A percentile compares a stretch with the other conserved stretches of the same genome.
Evolutionary conservation across 1,140 invertebrate species (phyloP).

Genomic region (Brachionus angularis): DNA sequence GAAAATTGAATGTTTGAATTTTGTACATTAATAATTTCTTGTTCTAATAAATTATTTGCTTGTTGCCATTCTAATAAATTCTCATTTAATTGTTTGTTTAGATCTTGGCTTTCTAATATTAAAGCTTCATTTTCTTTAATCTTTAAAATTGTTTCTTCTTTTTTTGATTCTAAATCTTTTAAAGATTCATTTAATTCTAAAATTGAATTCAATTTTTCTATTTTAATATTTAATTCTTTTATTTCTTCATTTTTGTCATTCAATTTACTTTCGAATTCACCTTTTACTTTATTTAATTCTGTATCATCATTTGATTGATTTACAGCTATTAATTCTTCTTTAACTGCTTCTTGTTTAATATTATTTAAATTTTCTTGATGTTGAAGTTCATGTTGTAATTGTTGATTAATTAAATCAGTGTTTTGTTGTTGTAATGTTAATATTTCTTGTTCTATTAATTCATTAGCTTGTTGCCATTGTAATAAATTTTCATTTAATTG

Average conservation of each 20-base stretch:
- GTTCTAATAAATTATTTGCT: background rate
- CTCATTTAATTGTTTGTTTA: background rate
- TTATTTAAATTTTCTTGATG: background rate
- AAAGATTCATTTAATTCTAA: background rate
- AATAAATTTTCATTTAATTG: constrained; percentile 2
- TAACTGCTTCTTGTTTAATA: background rate
- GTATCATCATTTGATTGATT: background rate
- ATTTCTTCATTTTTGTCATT: background rate
- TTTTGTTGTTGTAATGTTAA: constrained; percentile 1
- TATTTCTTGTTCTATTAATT: background rate
- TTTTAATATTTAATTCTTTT: background rate
- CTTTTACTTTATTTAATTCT: background rate
- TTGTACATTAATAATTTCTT: background rate
- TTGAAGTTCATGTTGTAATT: background rate
- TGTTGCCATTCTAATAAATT: background rate
- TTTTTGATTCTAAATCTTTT: background rate
- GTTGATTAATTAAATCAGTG: background rate
- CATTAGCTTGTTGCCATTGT: constrained; percentile 31
- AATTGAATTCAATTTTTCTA: background rate
- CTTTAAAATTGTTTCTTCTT: background rate
- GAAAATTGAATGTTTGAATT: background rate
- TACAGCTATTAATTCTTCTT: background rate
- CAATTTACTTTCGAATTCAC: no score
- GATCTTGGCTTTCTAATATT: background rate
- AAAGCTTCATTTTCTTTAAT: background rate